Base-by-base conservation (phyloP, 64 coral and sea anemone genomes). In the Hydrozoanthus tunicans region DNA sequence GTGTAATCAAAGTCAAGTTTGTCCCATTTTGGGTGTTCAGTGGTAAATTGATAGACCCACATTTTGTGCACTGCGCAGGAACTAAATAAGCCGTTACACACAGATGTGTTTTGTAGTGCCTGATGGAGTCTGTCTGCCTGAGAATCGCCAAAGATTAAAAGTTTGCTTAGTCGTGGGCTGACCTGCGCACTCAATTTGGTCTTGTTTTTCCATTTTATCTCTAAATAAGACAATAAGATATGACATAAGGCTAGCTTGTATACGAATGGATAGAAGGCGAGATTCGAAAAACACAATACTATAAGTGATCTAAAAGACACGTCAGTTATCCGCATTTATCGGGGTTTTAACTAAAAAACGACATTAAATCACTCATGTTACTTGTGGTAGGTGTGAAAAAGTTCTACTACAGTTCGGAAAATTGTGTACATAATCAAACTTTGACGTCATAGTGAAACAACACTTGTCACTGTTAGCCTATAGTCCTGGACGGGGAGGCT, bases 141-240 rank as follows among this genome's bases (percentile, higher is more conserved):
- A 3, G 97, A 99, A 59, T 99, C 97, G 1, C 97, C 97, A 56
- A 93, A 99, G 9, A 99, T 86, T 53, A 92, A 65, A 4, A 99
- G 77, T 9, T 86, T 94, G 59, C 79, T 77, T 81, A 93, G 93
- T 5, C 59, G 51, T 20, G 56, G 90, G 27, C 60, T 88, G 3
- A 6, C 59, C 27, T 58, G 15, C 9, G 17, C 78, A 59, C 58
- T 17, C 26, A 4, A 3, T 26, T 81, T 10, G 6, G 5, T 64
- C 11, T 24, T 62, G 27, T 55, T 55, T 15, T 51, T 75, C 65
- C 24, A 55, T 9, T 62, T 62, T 56, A 76, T 79, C 64, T 78
- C 89, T 77, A 59, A 84, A 15, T 25, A 54, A 77, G 43, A 25
- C 7, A 84, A 15, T 56, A 79, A 60, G 3, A 3, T 17, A 75